Percentiles rank a stretch among this genome's conserved stretches.
Conservation (phyloP, 2,113 vertebrate species). For the Dinomys branickii region DNA sequence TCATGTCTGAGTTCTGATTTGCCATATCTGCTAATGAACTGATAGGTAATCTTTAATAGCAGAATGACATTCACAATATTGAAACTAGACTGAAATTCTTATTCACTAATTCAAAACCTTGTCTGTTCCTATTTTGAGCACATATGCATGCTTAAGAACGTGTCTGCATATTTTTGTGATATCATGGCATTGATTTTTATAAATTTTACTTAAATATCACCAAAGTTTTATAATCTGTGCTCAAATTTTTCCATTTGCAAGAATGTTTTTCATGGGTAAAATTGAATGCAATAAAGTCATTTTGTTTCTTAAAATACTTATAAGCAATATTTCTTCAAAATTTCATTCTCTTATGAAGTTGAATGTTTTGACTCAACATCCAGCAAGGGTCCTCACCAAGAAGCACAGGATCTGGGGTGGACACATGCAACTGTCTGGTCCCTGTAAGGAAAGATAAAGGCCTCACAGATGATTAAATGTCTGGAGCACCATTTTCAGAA, state of each 20-base stretch:
- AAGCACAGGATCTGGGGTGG: background rate
- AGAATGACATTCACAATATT: background rate
- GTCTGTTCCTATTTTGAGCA: rapidly evolving
- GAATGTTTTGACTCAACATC: background rate
- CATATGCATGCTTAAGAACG: background rate
- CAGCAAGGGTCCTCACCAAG: rapidly evolving
- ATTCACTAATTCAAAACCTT: background rate
- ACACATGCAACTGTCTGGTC: rapidly evolving
- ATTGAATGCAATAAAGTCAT: background rate
- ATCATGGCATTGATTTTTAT: background rate
- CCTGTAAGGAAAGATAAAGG: background rate
- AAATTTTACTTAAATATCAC: background rate
- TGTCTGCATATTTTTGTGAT: background rate
- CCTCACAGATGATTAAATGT: background rate
- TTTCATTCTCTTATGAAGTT: background rate
- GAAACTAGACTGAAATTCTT: background rate
- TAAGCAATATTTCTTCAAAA: background rate
- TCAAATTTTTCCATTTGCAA: background rate
- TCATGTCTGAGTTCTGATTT: background rate
- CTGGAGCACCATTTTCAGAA: background rate
- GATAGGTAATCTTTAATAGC: background rate
- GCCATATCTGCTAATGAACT: background rate
- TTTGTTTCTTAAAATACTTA: background rate
- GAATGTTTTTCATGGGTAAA: background rate
- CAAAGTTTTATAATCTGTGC: background rate